Evolutionary conservation across 2,888 invertebrate genomes (phyloP).

Genomic region (Harmothoe impar): DNA sequence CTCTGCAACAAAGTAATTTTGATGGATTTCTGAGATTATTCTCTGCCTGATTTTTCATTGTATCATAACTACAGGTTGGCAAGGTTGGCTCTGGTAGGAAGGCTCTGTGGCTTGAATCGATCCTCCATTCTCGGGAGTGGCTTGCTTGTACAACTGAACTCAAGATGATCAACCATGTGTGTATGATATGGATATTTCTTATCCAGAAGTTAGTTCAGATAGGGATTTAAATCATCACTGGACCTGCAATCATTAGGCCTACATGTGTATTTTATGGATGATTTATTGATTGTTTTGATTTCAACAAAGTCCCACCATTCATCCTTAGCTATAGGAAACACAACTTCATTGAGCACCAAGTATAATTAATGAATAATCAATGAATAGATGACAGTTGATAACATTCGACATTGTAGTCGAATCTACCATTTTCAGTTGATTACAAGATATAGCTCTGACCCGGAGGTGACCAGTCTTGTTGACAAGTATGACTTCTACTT

Average conservation of each 20-base stretch:
- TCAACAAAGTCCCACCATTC: too few species aligned
- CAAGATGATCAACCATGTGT: constrained; percentile 66
- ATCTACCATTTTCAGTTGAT: constrained; percentile 51
- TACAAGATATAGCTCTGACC: constrained; percentile 53
- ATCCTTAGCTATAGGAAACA: too few species aligned
- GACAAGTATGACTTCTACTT: constrained; percentile 70
- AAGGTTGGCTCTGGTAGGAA: constrained; percentile 60
- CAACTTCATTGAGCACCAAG: too few species aligned
- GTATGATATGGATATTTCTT: too few species aligned
- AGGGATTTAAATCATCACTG: too few species aligned
- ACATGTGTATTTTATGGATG: too few species aligned
- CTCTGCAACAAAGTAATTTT: too few species aligned
- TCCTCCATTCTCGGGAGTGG: constrained; percentile 72
- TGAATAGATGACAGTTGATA: neutral
- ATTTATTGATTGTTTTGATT: neutral
- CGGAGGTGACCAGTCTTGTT: constrained; percentile 62
- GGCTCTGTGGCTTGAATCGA: constrained; percentile 67
- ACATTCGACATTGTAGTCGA: neutral
- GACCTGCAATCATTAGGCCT: too few species aligned
- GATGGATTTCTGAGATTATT: too few species aligned
- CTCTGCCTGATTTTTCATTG: neutral
- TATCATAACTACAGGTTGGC: constrained; percentile 59
- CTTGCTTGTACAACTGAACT: constrained; percentile 68
- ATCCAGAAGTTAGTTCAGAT: too few species aligned
- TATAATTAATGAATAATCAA: neutral